Conservation (phyloP, 2,113 vertebrate genomes). For the Propithecus coquereli region DNA sequence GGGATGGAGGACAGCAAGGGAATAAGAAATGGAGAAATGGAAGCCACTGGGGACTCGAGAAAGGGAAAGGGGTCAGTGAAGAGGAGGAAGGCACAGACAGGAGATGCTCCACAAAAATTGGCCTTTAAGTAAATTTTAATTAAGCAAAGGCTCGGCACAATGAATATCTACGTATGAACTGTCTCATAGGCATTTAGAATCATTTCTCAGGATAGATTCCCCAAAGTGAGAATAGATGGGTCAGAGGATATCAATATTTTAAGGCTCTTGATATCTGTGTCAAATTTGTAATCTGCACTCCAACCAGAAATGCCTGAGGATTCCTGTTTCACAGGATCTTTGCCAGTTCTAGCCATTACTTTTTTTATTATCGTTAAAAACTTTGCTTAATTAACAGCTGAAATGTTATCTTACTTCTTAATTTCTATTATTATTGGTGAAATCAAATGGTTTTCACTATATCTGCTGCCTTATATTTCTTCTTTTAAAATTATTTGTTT, state of each 20-base stretch:
- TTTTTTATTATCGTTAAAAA: neutral
- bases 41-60: neutral
- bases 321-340: neutral
- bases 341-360: neutral
- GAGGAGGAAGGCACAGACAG: neutral
- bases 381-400: too few relatives aligned
- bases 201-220: neutral
- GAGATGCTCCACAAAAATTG: neutral
- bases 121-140: neutral
- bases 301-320: neutral
- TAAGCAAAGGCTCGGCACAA: neutral
- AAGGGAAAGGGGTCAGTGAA: neutral
- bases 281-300: neutral
- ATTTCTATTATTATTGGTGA: neutral
- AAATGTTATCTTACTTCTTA: too few relatives aligned
- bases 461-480: neutral
- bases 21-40: neutral
- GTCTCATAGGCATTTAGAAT: neutral
- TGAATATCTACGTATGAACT: neutral
- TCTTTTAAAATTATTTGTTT: neutral
- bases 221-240: neutral
- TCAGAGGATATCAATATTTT: neutral
- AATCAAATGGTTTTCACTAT: neutral
- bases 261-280: neutral
- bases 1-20: accelerated